Evolutionary conservation across 2,113 vertebrate genomes (phyloP).

Genomic region (Protomyctophum bolini): DNA sequence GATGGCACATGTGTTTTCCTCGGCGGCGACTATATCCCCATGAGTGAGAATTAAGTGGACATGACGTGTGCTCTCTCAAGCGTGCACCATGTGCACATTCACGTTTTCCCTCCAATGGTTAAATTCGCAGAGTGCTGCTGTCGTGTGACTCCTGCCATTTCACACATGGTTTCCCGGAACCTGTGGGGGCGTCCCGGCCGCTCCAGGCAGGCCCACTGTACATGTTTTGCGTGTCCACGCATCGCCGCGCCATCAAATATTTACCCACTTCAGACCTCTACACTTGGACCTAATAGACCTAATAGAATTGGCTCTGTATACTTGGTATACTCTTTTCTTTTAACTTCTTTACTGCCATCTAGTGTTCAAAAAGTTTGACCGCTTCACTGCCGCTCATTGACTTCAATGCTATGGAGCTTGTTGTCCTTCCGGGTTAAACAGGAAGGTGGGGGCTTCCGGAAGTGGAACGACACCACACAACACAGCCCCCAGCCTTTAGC

Average conservation of each 20-base stretch:
- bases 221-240: constrained; percentile 64
- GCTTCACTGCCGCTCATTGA: too few species aligned
- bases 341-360: too few species aligned
- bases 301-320: too few species aligned
- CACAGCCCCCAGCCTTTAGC: too few species aligned
- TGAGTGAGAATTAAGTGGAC: constrained; percentile 74
- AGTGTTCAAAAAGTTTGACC: too few species aligned
- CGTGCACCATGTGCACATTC: constrained; percentile 60
- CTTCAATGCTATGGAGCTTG: too few species aligned
- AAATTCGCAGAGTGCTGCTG: constrained; percentile 65
- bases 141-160: constrained; percentile 72
- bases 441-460: too few species aligned
- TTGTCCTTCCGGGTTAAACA: too few species aligned
- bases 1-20: constrained; percentile 30
- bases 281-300: too few species aligned
- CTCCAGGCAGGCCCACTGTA: constrained; percentile 52
- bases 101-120: constrained; percentile 58
- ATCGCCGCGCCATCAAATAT: constrained; percentile 71
- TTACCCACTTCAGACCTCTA: constrained; percentile 8
- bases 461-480: too few species aligned
- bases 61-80: constrained; percentile 69
- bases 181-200: constrained; percentile 61
- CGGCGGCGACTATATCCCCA: constrained; percentile 57
- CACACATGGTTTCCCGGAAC: constrained; percentile 72
- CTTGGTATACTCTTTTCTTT: too few species aligned